Percentiles rank a stretch among this genome's conserved stretches.
Conservation (phyloP, 2,113 vertebrate genomes). For the Mustela lutreola region DNA sequence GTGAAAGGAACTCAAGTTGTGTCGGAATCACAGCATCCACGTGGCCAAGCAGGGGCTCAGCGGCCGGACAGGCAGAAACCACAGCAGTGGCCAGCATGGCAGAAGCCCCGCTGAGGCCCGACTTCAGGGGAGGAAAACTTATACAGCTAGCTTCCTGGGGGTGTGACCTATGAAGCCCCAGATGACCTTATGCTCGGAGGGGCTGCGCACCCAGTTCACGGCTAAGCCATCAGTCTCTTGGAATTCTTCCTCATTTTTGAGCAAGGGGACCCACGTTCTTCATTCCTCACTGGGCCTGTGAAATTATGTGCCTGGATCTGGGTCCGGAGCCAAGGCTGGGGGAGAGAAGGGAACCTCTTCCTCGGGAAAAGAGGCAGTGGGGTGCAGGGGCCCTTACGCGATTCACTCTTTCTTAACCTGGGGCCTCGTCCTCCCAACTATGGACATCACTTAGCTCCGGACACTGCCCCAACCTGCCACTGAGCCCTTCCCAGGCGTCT, state of each 20-base stretch:
- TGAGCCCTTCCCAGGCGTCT: background rate
- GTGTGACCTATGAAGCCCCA: too few relatives aligned
- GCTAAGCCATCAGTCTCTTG: background rate
- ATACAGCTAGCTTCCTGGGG: background rate
- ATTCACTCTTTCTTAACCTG: background rate
- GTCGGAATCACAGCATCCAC: background rate
- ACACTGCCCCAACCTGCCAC: conserved; percentile 72
- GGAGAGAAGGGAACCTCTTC: background rate
- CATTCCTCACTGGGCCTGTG: background rate
- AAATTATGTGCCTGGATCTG: background rate
- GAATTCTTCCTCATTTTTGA: background rate
- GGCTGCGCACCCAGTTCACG: background rate
- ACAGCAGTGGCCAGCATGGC: background rate
- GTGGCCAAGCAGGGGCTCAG: background rate
- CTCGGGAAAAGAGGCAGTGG: background rate
- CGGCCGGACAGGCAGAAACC: background rate
- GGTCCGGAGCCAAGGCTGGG: background rate
- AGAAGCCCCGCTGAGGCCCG: background rate
- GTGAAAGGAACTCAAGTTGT: conserved; percentile 53
- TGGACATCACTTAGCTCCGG: conserved; percentile 87
- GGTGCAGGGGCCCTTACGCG: background rate
- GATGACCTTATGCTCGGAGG: background rate
- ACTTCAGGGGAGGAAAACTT: background rate
- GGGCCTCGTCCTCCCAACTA: conserved; percentile 75
- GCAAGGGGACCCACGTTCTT: background rate